Base-by-base conservation (phyloP, 2,888 invertebrate species). In the Drosophila pseudotalamancana region DNA sequence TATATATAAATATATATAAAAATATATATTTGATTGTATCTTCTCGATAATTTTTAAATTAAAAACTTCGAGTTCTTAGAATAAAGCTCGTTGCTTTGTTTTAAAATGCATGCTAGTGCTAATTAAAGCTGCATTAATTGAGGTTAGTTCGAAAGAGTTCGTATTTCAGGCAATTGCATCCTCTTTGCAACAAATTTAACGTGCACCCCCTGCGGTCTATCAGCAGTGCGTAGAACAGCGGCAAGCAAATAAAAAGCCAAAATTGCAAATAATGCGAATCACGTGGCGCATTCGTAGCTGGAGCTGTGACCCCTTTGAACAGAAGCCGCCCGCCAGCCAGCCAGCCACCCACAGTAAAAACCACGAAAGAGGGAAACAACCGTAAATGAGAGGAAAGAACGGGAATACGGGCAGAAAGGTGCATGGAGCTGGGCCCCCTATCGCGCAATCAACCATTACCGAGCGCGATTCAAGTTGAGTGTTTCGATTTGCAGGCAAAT, bases 401-500 rank as follows among this genome's bases (percentile, higher is more conserved):
- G 11, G 27, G n/a, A n/a, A n/a, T n/a, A 9, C 9, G 53, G 35
- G 25, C 19, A 12, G 3, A 43, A 43, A 67, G 67, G 67, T 64
- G 51, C 65, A 43, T 40, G 45, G 8, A 18, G 29, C 6, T 19
- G 29, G 12, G 18, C 31, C 35, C 49, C 32, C 12, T 37, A 70
- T 66, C 76, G 62, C 57, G 68, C 76, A 84, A 82, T 82, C 81
- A 84, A 78, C 81, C 84, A 78, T 84, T 82, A 76, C 80, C 68
- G 75, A 75, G 55, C 75, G 63, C 81, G 81, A 76, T 81, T 81
- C 71, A 37, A 69, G 84, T 78, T 84, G 81, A 81, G 84, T 84
- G 78, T 80, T 84, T 81, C 84, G 81, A 82, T 81, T 81, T 81
- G 84, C 84, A 73, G 84, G 73, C 84, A 84, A 84, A 82, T 82